These are phyloP conservation scores for Drosophila aff. DNA, from an alignment of 1,140 invertebrate species.

Conservation along the genomic window DNA sequence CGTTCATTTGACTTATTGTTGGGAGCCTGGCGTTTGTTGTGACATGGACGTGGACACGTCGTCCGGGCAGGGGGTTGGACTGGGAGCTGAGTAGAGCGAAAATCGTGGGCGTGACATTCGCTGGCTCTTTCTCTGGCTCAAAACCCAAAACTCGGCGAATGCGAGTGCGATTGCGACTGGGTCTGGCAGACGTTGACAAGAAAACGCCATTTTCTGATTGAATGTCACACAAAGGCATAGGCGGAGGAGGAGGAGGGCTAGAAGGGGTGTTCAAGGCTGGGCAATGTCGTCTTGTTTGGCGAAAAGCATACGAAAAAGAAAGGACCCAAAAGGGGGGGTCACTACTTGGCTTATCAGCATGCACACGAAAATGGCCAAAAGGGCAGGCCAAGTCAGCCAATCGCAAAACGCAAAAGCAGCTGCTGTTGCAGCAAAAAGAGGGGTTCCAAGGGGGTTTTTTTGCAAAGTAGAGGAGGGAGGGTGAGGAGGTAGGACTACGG, in stretches of 20 bases:
- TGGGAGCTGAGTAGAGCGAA: background rate
- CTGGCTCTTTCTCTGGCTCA: slow-evolving; percentile 19
- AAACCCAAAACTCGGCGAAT: slow-evolving; percentile 1
- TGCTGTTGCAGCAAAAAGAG: slow-evolving; percentile 49
- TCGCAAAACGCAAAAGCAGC: slow-evolving; percentile 68
- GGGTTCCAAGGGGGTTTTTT: background rate
- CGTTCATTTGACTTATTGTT: slow-evolving; percentile 80
- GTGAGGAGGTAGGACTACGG: slow-evolving; percentile 38
- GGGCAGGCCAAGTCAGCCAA: slow-evolving; percentile 76
- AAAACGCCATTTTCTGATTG: slow-evolving; percentile 84
- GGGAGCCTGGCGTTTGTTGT: slow-evolving; percentile 63
- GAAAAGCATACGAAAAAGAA: background rate
- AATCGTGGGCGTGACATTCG: slow-evolving; percentile 66
- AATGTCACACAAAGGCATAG: slow-evolving; percentile 74
- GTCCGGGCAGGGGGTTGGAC: background rate
- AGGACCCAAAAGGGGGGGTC: slow-evolving; percentile 16
- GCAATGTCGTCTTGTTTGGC: slow-evolving; percentile 30
- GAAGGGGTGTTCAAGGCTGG: slow-evolving; percentile 22
- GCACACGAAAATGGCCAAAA: slow-evolving; percentile 78
- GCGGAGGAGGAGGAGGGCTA: background rate
- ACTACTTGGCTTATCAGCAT: slow-evolving; percentile 80
- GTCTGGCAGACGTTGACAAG: slow-evolving; percentile 80
- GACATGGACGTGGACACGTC: slow-evolving; percentile 51
- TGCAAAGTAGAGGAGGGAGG: background rate
- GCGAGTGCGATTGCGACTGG: slow-evolving; percentile 30